Conservation (phyloP, 2,888 invertebrate species). For the Lycaena phlaeas region DNA sequence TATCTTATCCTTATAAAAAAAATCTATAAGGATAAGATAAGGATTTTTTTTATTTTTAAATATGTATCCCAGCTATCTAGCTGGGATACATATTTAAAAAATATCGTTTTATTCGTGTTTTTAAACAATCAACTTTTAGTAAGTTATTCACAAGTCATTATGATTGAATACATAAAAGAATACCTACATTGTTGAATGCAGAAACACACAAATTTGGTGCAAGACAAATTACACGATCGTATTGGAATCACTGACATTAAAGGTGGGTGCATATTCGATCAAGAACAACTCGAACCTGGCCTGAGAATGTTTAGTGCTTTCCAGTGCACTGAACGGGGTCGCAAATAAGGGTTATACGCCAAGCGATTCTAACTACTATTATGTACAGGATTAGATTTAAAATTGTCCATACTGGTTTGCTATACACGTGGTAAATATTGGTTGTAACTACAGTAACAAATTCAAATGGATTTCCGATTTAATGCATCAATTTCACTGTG, state of each 20-base stretch:
- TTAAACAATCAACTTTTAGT: no score
- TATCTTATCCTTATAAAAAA: no score
- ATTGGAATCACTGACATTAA: constrained; percentile 1
- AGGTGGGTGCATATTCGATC: constrained; percentile 11
- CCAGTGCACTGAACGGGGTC: constrained; percentile 4
- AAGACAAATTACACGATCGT: neutral
- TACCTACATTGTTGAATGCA: no score
- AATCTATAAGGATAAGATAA: no score
- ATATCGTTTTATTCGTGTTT: no score
- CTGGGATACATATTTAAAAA: no score
- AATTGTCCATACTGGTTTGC: neutral
- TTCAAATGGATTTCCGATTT: constrained; percentile 7
- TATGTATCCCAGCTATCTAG: no score
- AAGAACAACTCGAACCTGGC: constrained; percentile 10
- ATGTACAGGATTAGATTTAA: neutral
- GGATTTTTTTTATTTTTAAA: no score
- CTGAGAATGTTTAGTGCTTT: constrained; percentile 12
- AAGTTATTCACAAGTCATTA: no score
- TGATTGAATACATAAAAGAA: no score
- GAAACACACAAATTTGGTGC: no score
- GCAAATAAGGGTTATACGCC: neutral
- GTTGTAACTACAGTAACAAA: constrained; percentile 6
- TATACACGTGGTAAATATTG: constrained; percentile 1
- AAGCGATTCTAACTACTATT: constrained; percentile 1
- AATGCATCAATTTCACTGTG: neutral